Evolutionary conservation across 2,113 vertebrate genomes (phyloP), one percentile per base, ranked within the genome.

Genomic region (Cichladusa arquata): DNA sequence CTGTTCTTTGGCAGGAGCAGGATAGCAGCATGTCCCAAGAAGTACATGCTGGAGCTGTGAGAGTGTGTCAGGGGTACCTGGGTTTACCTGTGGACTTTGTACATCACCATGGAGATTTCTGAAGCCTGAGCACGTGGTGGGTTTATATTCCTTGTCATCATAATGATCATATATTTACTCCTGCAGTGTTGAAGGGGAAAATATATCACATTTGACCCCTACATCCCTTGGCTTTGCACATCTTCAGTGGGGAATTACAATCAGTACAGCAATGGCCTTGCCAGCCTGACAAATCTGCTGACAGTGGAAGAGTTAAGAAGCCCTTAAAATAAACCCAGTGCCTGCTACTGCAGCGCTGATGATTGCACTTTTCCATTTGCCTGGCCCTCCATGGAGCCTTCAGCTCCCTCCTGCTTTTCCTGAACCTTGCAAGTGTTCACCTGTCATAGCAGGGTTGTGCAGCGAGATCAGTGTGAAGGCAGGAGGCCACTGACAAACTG

Each of bases 271-370:
- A 65, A 7, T 48, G 62, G 66, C 74, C 88, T 88, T 82, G 74
- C 70, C 83, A 93, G n/a, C 74, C 50, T 85, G 88, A 76, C 85
- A 85, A 88, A 80, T 88, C 42, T 94, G 88, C 81, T 95, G 93
- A 92, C 85, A 88, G 5, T 24, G 66, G 67, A 79, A 85, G 84
- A 85, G 40, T 72, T 82, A 29, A 87, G 81, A 91, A 93, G 48
- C 31, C 84, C 81, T 92, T 94, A 89, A 92, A 94, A 87, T 90
- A 93, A 92, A 87, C 69, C 34, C 72, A 61, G 42, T 66, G 72
- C 48, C 18, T 85, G 53, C 53, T 40, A 29, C 80, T 78, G 60
- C 81, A 81, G 34, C 0, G 1, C 65, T 94, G 78, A 67, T 87
- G 84, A 71, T 44, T 85, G 85, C 58, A 57, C 11, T 91, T 91